phyloP scores from a whole-genome alignment of 2,888 invertebrate genomes.

The Melinaea marsaeus region DNA sequence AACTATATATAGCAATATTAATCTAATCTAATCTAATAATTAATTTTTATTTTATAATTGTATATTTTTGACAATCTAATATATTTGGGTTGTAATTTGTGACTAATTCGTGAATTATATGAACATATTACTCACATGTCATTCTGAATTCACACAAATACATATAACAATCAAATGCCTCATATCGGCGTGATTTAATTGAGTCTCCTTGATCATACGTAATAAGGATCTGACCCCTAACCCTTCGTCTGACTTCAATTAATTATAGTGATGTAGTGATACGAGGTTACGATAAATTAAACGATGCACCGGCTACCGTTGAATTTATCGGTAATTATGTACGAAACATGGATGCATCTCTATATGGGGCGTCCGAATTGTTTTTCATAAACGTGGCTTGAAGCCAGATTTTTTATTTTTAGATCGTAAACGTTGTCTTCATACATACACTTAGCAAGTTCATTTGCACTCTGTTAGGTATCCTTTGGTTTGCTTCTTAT shows the following conservation, averaged over 20 bases:
- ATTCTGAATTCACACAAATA: no score
- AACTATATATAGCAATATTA: no score
- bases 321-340: no score
- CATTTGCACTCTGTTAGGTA: constrained; percentile 13
- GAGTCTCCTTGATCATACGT: constrained; percentile 16
- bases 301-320: no score
- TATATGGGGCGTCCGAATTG: constrained; percentile 9
- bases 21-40: no score
- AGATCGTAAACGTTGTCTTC: constrained; percentile 33
- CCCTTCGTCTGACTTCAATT: constrained; percentile 19
- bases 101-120: no score
- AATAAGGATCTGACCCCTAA: constrained; percentile 27
- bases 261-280: constrained; percentile 16
- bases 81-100: no score
- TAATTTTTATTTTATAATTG: no score
- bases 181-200: constrained; percentile 2
- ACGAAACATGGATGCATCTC: no score
- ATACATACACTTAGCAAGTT: constrained; percentile 24
- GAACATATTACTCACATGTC: no score
- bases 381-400: constrained; percentile 46
- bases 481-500: not conserved
- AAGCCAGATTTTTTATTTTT: constrained; percentile 54
- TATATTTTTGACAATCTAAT: no score
- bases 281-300: constrained; percentile 11
- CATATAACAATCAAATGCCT: not conserved